Percentiles rank a stretch among this genome's conserved stretches.
Conservation (phyloP, 2,113 vertebrate genomes). For the Hyaena hyaena region DNA sequence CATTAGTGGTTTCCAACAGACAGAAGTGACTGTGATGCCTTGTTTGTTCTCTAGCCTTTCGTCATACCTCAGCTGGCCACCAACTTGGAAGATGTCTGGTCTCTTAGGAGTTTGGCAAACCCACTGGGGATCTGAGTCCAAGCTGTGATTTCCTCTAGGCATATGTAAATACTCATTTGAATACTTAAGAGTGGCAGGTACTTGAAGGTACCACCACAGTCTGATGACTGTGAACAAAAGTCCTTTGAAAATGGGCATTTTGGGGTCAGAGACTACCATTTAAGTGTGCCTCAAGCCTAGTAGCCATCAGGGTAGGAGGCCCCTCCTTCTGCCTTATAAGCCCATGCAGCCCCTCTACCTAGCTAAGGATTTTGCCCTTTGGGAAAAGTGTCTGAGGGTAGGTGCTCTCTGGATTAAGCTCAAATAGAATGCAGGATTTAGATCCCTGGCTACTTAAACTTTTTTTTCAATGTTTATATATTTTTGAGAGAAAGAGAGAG, state of each 20-base stretch:
- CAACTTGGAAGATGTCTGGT: background rate
- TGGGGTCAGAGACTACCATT: background rate
- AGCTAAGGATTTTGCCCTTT: background rate
- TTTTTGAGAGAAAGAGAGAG: too few species aligned
- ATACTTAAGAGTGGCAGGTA: background rate
- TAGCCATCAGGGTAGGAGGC: background rate
- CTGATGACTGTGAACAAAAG: background rate
- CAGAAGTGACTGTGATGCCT: background rate
- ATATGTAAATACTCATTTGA: background rate
- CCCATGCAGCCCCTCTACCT: background rate
- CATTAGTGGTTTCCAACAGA: background rate
- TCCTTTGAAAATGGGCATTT: background rate
- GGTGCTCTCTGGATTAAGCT: background rate
- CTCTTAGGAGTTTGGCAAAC: background rate
- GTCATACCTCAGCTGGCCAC: background rate
- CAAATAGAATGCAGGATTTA: conserved; percentile 4
- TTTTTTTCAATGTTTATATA: too few species aligned
- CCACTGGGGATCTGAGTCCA: background rate
- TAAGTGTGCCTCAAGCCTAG: background rate
- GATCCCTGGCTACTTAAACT: background rate
- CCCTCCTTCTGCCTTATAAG: background rate
- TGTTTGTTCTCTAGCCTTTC: background rate
- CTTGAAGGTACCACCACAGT: background rate
- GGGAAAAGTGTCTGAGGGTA: background rate
- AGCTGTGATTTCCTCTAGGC: background rate